Percentiles rank a stretch among this genome's conserved stretches.
These are phyloP conservation scores for Baryphthengus martii DNA, from an alignment of 2,113 vertebrate species.

Conservation along the genomic window DNA sequence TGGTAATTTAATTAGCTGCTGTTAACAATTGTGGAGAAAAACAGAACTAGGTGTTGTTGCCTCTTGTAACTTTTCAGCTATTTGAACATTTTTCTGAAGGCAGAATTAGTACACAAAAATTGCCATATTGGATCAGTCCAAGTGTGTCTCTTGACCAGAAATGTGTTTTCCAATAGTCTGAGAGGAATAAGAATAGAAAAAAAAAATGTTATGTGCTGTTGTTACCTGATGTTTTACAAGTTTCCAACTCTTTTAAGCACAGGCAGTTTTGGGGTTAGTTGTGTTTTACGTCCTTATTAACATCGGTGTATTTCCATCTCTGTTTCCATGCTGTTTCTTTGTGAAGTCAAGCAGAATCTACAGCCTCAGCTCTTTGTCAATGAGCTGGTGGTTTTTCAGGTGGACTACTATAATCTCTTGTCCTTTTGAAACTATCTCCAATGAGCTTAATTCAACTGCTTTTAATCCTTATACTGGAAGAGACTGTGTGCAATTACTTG, in stretches of 20 bases:
- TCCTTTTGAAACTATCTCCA: fast-evolving
- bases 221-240: background rate
- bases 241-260: background rate
- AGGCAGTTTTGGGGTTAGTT: background rate
- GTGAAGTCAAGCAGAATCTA: background rate
- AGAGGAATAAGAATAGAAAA: background rate
- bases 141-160: background rate
- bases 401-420: background rate
- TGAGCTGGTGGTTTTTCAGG: background rate
- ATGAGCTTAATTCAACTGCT: background rate
- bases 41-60: background rate
- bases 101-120: background rate
- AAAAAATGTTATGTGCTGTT: background rate
- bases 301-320: background rate
- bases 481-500: background rate
- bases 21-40: slow-evolving; percentile 37
- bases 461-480: background rate
- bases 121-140: background rate
- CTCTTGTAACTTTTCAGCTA: background rate
- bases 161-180: background rate
- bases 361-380: background rate
- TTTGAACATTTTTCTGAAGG: background rate
- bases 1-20: slow-evolving; percentile 46
- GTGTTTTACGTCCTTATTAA: background rate
- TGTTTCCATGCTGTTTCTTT: background rate